Percentiles rank a stretch among this genome's conserved stretches.
Evolutionary conservation across 2,113 vertebrate species (phyloP).

Genomic region (Plecturocebus donacophilus): DNA sequence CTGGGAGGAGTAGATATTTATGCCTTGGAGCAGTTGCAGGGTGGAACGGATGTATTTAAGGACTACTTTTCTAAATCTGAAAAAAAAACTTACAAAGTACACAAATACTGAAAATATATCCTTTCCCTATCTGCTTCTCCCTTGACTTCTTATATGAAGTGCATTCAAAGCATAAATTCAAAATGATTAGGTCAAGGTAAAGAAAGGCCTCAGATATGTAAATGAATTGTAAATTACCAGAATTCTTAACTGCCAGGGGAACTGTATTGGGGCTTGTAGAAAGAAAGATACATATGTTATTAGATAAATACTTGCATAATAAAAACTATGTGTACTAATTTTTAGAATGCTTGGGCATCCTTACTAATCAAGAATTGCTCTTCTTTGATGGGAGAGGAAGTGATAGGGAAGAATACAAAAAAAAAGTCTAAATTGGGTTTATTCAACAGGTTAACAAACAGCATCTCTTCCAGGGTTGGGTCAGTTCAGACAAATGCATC

Average conservation of each 20-base stretch:
- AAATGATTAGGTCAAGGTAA: neutral
- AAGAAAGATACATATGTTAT: neutral
- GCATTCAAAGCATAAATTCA: constrained; percentile 8
- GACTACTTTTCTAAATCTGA: neutral
- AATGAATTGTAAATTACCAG: neutral
- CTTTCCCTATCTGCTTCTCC: neutral
- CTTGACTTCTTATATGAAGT: neutral
- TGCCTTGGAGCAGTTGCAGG: neutral
- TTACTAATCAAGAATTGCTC: neutral
- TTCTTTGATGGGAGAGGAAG: neutral
- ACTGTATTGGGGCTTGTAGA: neutral
- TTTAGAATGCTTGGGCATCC: neutral
- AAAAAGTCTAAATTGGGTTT: neutral
- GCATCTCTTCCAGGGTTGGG: neutral
- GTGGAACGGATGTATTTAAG: neutral
- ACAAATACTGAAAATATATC: neutral
- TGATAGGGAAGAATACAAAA: neutral
- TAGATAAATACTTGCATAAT: neutral
- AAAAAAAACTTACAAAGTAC: neutral
- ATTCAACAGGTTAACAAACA: neutral
- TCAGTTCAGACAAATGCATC: neutral
- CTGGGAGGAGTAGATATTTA: neutral
- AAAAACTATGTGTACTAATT: neutral
- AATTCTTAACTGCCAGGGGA: neutral
- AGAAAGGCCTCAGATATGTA: neutral